Percentiles rank a stretch among this genome's conserved stretches.
Conservation (phyloP, 2,888 invertebrate genomes). For the Acheta domesticus region DNA sequence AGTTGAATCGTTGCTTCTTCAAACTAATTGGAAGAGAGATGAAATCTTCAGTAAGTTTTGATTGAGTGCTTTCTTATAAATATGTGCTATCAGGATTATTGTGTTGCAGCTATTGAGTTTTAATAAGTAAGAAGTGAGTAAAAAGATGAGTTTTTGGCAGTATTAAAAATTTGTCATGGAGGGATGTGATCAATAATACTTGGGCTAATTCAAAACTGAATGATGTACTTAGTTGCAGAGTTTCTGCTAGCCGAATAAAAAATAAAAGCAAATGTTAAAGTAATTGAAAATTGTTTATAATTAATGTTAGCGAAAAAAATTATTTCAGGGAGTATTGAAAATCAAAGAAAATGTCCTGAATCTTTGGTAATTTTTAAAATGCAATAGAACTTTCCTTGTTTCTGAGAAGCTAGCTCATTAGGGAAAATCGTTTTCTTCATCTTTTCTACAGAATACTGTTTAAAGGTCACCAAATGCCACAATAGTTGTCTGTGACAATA, state of each 20-base stretch:
- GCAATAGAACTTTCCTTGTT: no score
- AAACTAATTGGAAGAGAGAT: constrained; percentile 21
- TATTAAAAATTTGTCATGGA: neutral
- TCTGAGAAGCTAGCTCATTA: no score
- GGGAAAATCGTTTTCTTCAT: neutral
- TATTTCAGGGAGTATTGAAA: neutral
- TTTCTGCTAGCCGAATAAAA: neutral
- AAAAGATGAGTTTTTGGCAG: neutral
- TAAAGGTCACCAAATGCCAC: neutral
- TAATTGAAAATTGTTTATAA: neutral
- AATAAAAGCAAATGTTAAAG: neutral
- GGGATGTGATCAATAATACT: neutral
- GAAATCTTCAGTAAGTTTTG: neutral
- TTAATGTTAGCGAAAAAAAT: neutral
- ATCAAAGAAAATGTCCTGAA: neutral
- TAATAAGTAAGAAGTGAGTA: no score
- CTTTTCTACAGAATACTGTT: neutral
- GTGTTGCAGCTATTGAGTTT: no score
- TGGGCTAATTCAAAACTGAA: neutral
- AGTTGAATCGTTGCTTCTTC: constrained; percentile 39
- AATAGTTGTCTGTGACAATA: no score
- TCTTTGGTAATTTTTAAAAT: no score
- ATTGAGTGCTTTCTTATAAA: neutral
- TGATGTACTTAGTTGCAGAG: neutral
- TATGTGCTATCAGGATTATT: neutral